Evolutionary conservation across 2,797 vertebrate species (phyloP).

Genomic region (Borostomias antarcticus): DNA sequence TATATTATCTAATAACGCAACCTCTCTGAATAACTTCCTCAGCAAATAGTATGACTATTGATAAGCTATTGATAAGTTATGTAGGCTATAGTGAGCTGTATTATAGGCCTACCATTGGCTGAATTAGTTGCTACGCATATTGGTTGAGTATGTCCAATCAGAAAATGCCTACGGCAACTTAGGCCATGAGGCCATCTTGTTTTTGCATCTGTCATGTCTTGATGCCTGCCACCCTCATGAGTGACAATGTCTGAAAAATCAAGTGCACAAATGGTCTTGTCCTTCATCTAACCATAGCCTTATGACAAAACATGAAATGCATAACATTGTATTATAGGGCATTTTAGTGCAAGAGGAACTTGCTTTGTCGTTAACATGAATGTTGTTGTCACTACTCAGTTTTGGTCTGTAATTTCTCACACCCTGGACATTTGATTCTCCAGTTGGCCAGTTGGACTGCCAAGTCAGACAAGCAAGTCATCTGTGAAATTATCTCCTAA

Average conservation of each 20-base stretch:
- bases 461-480: slow-evolving; percentile 86
- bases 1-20: too few species aligned
- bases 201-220: slow-evolving; percentile 24
- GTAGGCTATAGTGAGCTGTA: too few species aligned
- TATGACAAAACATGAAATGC: too few species aligned
- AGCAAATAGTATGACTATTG: too few species aligned
- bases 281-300: too few species aligned
- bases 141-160: background rate
- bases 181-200: background rate
- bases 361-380: slow-evolving; percentile 1
- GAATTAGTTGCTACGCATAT: too few species aligned
- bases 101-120: too few species aligned
- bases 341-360: too few species aligned
- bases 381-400: slow-evolving; percentile 64
- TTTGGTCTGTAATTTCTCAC: slow-evolving; percentile 77
- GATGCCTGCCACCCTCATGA: background rate
- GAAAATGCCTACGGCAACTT: background rate
- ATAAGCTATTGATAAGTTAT: background rate
- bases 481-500: slow-evolving; percentile 86
- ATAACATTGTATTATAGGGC: too few species aligned
- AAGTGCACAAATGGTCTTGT: too few species aligned
- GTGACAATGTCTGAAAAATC: too few species aligned
- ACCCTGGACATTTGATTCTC: slow-evolving; percentile 79
- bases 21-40: background rate
- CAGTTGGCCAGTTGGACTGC: slow-evolving; percentile 86